Percentiles rank a stretch among this genome's conserved stretches.
Conservation (phyloP, 2,888 invertebrate genomes). For the Chaetoderma sp. region DNA sequence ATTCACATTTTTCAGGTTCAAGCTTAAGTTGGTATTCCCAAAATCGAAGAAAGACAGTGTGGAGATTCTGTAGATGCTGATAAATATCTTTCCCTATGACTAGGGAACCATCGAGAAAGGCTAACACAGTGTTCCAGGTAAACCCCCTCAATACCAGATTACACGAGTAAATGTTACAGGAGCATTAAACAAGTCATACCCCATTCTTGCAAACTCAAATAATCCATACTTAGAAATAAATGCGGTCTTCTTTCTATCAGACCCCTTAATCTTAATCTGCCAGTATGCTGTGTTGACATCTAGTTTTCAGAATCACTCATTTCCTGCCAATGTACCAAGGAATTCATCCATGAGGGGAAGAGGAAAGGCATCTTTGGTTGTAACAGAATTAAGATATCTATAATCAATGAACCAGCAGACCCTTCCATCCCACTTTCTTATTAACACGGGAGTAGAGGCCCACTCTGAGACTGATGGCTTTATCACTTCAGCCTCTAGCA, state of each 20-base stretch:
- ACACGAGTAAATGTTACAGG: conserved; percentile 32
- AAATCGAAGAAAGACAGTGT: background rate
- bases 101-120: conserved; percentile 39
- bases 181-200: conserved; percentile 36
- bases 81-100: conserved; percentile 32
- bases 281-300: conserved; percentile 32
- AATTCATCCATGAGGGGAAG: conserved; percentile 29
- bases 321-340: conserved; percentile 29
- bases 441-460: conserved; percentile 30
- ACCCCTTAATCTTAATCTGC: background rate
- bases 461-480: conserved; percentile 26
- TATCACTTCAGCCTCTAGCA: conserved; percentile 26
- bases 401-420: conserved; percentile 33
- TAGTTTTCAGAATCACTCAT: conserved; percentile 26
- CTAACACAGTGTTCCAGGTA: conserved; percentile 28
- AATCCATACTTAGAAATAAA: conserved; percentile 37
- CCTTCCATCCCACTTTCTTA: conserved; percentile 29
- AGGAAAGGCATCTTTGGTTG: conserved; percentile 29
- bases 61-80: background rate
- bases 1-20: conserved; percentile 34
- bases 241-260: conserved; percentile 33
- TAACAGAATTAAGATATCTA: conserved; percentile 21
- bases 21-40: conserved; percentile 29
- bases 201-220: conserved; percentile 35
- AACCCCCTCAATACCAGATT: conserved; percentile 31